Percentiles rank a stretch among this genome's conserved stretches.
These are phyloP conservation scores for Andrena cerasifolii DNA, from an alignment of 1,140 invertebrate genomes.

Conservation along the genomic window DNA sequence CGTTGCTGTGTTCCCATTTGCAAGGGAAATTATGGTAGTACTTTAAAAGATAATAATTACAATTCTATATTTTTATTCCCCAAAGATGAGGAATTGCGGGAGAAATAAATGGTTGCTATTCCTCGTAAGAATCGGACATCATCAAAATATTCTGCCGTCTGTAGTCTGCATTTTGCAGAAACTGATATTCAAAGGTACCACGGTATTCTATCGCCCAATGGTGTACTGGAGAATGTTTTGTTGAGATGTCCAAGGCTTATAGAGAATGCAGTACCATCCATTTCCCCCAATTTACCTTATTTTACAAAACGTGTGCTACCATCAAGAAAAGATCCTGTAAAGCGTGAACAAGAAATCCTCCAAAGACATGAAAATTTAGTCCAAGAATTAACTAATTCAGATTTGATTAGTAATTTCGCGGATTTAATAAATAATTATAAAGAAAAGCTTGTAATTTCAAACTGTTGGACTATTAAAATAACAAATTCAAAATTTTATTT, in stretches of 20 bases:
- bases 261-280: neutral
- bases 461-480: neutral
- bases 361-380: neutral
- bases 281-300: neutral
- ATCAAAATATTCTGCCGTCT: neutral
- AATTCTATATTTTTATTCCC: neutral
- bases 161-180: conserved; percentile 2
- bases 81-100: neutral
- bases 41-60: conserved; percentile 1
- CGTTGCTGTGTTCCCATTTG: neutral
- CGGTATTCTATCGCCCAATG: neutral
- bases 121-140: neutral
- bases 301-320: neutral
- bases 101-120: neutral
- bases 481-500: neutral
- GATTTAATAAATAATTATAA: neutral
- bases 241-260: conserved; percentile 1
- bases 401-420: neutral
- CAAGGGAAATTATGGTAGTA: neutral
- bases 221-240: conserved; percentile 1
- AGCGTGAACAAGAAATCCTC: neutral
- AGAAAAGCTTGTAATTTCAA: neutral
- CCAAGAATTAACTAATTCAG: neutral
- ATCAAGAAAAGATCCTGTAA: neutral
- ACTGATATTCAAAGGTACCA: neutral